Base-by-base conservation (phyloP, 2,888 invertebrate species). In the Clitarchus hookeri region DNA sequence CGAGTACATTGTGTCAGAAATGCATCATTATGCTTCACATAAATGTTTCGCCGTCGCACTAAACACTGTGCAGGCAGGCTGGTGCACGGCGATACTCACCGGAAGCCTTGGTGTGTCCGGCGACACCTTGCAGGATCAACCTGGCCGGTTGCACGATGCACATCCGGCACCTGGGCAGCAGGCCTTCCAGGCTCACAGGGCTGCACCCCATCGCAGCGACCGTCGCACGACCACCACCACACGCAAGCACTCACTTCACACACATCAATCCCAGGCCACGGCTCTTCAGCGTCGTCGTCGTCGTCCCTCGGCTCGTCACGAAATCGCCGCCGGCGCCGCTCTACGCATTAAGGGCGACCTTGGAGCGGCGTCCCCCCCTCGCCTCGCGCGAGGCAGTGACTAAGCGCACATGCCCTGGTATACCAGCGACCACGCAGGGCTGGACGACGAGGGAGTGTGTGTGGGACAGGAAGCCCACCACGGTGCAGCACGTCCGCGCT, bases 331-430 rank as follows among this genome's bases (percentile, higher is more conserved):
- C 84, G 44, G 36, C n/a, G 26, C 80, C 19, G 44, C 27, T 13
- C 84, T 36, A 36, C 84, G 85, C 85, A 78, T 80, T 44, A 44
- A 8, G 26, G 48, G 44, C 65, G 65, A 82, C 82, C 27, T 82
- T 82, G 36, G 65, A 8, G 16, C 65, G 65, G n/a, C 23, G 65
- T 65, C n/a, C 65, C n/a, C n/a, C 65, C n/a, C 65, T 8, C 53
- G 1, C 53, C 36, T 36, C 12, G 53, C 19, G 65, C 65, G n/a
- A 19, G 8, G 65, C 65, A 36, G 65, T 65, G 65, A 65, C 65
- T 65, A 65, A 53, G 65, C 65, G 65, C 65, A 4, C 11, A 16
- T 19, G 65, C 65, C 23, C 65, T 23, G 48, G 48, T 11, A 48
- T 16, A 11, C 48, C 16, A 16, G 48, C 65, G 65, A 65, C 13